These are phyloP conservation scores for Poecilia picta DNA, from an alignment of 2,797 vertebrate genomes.

Conservation along the genomic window DNA sequence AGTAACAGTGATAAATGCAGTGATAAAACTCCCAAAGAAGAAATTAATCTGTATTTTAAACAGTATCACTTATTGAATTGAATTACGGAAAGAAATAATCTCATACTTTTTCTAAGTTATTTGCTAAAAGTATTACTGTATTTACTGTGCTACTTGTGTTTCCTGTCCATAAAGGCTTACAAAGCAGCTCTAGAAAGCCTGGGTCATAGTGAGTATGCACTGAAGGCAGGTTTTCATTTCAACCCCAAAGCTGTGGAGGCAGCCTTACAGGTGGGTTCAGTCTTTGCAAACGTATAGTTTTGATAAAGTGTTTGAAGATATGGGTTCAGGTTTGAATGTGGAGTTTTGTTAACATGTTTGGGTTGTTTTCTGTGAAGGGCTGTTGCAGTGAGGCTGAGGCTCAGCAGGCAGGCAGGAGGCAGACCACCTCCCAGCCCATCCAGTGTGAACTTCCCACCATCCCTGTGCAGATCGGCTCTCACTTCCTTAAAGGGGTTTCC, in stretches of 20 bases:
- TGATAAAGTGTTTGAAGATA: not conserved
- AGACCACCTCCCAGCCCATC: conserved; percentile 94
- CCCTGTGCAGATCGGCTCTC: conserved; percentile 95
- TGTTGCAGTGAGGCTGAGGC: conserved; percentile 98
- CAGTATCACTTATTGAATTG: not conserved
- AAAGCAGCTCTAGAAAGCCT: conserved; percentile 94
- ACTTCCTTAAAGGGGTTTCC: conserved; percentile 97
- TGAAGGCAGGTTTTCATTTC: conserved; percentile 97
- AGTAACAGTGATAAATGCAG: not conserved
- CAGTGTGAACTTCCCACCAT: conserved; percentile 98
- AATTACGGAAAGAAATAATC: not conserved
- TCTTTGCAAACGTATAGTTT: not conserved
- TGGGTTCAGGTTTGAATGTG: not conserved
- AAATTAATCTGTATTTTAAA: not conserved
- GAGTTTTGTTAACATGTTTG: not conserved
- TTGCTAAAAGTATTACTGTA: not conserved
- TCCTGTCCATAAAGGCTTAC: conserved; percentile 84
- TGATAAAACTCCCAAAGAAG: not conserved
- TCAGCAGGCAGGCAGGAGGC: conserved; percentile 95
- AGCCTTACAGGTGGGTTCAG: conserved; percentile 88
- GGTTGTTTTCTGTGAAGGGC: conserved; percentile 71
- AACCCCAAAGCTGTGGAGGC: conserved; percentile 96
- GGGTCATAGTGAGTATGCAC: conserved; percentile 96
- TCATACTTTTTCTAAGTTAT: not conserved
- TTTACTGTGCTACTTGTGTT: not conserved